A percentile compares a stretch with the other conserved stretches of the same genome.
These are phyloP conservation scores for Fistularia tabacaria DNA, from an alignment of 2,797 vertebrate genomes.

Conservation along the genomic window DNA sequence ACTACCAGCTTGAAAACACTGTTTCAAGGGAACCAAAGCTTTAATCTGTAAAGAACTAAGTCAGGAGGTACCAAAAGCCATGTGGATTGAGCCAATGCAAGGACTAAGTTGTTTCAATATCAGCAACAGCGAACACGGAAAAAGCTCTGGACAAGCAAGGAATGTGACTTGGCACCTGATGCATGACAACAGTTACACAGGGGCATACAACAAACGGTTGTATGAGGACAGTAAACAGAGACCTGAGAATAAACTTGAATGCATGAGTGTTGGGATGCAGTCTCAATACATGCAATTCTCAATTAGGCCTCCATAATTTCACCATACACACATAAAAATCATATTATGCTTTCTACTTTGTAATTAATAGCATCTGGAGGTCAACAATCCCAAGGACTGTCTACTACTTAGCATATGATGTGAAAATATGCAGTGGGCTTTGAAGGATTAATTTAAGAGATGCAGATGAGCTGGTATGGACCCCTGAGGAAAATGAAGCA, in stretches of 20 bases:
- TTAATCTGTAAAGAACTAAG: constrained; percentile 30
- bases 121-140: constrained; percentile 2
- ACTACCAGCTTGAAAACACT: too few species aligned
- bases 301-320: constrained; percentile 16
- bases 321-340: not conserved
- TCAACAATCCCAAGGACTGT: constrained; percentile 35
- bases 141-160: not conserved
- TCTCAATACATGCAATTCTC: constrained; percentile 18
- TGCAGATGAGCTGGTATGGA: constrained; percentile 35
- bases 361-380: constrained; percentile 40
- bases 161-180: not conserved
- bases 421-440: constrained; percentile 17
- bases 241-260: constrained; percentile 23
- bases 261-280: constrained; percentile 24
- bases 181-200: not conserved
- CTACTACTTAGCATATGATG: constrained; percentile 26
- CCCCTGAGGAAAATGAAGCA: constrained; percentile 39
- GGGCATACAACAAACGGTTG: constrained; percentile 8
- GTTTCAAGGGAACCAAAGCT: constrained; percentile 16
- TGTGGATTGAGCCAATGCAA: constrained; percentile 11
- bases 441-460: constrained; percentile 41
- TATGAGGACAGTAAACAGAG: constrained; percentile 17
- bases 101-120: constrained; percentile 22
- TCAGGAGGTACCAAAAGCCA: constrained; percentile 29
- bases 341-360: constrained; percentile 1